Base-by-base conservation (phyloP, 2,113 vertebrate species). In the Stegostoma tigrinum region DNA sequence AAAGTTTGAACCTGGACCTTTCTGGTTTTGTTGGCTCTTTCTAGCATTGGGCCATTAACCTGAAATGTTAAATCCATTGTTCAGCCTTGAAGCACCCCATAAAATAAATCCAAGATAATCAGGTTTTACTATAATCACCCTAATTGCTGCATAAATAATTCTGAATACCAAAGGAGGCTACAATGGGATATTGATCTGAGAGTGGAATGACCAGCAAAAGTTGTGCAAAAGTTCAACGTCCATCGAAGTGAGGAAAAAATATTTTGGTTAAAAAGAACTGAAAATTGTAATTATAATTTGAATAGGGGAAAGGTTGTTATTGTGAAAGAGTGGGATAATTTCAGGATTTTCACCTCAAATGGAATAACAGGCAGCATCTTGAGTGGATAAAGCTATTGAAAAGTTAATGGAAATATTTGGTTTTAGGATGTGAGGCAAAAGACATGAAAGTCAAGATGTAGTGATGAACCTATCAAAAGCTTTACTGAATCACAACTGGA, bases 71-170 rank as follows among this genome's bases (percentile, higher is more conserved):
- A 66, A 38, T 93, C n/a, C 10, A 93, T 93, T 93, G 89, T 66
- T 66, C 66, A 93, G 61, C 61, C 89, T 67, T 93, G 15, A 93
- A 93, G 15, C 34, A 38, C 89, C 66, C 89, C 89, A 67, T 67
- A 93, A 93, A 93, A 93, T 93, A 93, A 93, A 93, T 93, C 34
- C 89, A 93, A 23, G 61, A 38, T 66, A 93, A 93, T 93, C 61
- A 93, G 89, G 2, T 93, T 93, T 64, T n/a, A 21, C 34, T 93
- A 67, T 67, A 93, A 93, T 93, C 89, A 66, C 66, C 89, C n/a
- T 93, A 93, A 93, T 42, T 93, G 61, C 34, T 67, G 89, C 66
- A 15, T 93, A 66, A 93, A 93, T 93, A 93, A 93, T 67, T 67
- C 89, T 66, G 89, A 93, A 64, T 34, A 21, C 89, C 89, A 42